phyloP scores from a whole-genome alignment of 2,888 invertebrate genomes.

The Reticulitermes lucifugus region DNA sequence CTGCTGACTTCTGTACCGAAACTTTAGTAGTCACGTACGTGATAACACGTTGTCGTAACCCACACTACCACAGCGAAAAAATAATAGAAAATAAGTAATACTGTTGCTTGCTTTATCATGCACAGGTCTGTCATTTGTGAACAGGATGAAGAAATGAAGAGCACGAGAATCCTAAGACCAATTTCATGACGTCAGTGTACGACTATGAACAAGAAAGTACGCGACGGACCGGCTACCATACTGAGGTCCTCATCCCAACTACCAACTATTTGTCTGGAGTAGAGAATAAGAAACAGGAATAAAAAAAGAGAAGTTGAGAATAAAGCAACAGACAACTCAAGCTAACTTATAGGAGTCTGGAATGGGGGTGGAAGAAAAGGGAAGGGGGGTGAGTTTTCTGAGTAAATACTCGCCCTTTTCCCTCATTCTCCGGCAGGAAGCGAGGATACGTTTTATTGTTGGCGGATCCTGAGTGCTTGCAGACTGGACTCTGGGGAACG shows the following conservation, averaged over 20 bases:
- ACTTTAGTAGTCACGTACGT: too few relatives aligned
- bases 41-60: too few relatives aligned
- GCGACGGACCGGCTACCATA: background rate
- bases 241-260: background rate
- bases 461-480: slow-evolving; percentile 45
- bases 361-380: background rate
- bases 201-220: background rate
- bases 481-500: slow-evolving; percentile 49
- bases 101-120: too few relatives aligned
- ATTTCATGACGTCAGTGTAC: too few relatives aligned
- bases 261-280: slow-evolving; percentile 30
- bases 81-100: too few relatives aligned
- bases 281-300: slow-evolving; percentile 34
- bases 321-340: slow-evolving; percentile 31
- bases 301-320: slow-evolving; percentile 16
- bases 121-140: too few relatives aligned
- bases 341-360: slow-evolving; percentile 35
- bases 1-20: too few relatives aligned
- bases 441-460: slow-evolving; percentile 41
- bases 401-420: slow-evolving; percentile 47
- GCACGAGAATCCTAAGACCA: too few relatives aligned
- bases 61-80: too few relatives aligned
- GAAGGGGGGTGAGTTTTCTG: slow-evolving; percentile 34
- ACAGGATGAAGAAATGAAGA: too few relatives aligned
- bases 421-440: slow-evolving; percentile 10